Conservation (phyloP, 2,113 vertebrate species). For the Rousettus leschenaultii region DNA sequence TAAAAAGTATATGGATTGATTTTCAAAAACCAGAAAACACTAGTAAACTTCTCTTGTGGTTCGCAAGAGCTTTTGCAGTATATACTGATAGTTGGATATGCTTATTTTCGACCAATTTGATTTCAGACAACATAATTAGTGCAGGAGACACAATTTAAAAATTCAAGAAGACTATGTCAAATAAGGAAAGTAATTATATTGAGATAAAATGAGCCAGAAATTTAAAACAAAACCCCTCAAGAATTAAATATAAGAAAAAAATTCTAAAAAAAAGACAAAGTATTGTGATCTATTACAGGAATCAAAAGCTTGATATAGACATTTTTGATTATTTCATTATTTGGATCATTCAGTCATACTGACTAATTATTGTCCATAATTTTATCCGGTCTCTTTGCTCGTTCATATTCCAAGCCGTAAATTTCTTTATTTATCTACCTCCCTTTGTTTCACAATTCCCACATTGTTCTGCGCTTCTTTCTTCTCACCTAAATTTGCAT, state of each 20-base stretch:
- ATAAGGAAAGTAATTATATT: neutral
- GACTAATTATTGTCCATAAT: neutral
- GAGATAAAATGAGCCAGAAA: neutral
- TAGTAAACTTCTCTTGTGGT: neutral
- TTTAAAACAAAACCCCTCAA: neutral
- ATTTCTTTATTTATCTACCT: neutral
- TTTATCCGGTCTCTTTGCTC: neutral
- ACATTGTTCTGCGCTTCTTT: neutral
- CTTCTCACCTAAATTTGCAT: neutral
- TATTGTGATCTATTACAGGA: neutral
- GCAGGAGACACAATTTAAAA: neutral
- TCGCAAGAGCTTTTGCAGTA: neutral
- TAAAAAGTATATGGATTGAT: neutral
- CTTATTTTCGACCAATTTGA: conserved; percentile 1
- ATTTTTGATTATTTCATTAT: neutral
- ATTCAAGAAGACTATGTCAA: neutral
- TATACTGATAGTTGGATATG: neutral
- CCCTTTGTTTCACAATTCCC: neutral
- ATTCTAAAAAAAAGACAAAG: neutral
- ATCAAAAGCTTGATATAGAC: neutral
- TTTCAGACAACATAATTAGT: neutral
- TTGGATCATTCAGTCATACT: neutral
- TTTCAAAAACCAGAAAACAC: neutral
- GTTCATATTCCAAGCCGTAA: neutral
- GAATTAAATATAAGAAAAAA: neutral